These are phyloP conservation scores for Acronicta alni DNA, from an alignment of 2,888 invertebrate species.

Conservation along the genomic window DNA sequence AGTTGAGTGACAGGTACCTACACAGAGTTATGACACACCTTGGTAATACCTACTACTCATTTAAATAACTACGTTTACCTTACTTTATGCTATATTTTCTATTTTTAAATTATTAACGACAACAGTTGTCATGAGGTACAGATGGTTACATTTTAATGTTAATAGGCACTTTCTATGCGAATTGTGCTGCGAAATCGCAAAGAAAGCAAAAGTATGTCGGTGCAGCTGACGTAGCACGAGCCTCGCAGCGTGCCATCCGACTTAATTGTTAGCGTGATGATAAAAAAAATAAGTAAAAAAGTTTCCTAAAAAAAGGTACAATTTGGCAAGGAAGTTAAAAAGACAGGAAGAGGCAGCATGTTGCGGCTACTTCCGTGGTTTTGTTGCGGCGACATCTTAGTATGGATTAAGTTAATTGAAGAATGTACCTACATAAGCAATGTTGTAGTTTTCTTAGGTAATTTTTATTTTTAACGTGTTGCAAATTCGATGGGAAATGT, in stretches of 20 bases:
- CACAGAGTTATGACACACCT: too few relatives aligned
- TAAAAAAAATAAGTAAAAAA: conserved; percentile 70
- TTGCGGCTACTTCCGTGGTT: conserved; percentile 87
- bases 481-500: too few relatives aligned
- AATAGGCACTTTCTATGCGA: conserved; percentile 50
- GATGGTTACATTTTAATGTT: conserved; percentile 38
- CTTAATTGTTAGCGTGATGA: conserved; percentile 69
- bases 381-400: conserved; percentile 49
- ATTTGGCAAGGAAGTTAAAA: conserved; percentile 81
- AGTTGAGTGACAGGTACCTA: too few relatives aligned
- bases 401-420: conserved; percentile 59
- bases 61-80: too few relatives aligned
- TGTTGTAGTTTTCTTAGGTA: too few relatives aligned
- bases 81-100: too few relatives aligned
- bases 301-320: conserved; percentile 73
- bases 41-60: too few relatives aligned
- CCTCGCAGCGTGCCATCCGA: conserved; percentile 67
- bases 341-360: conserved; percentile 86
- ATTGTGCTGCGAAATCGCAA: conserved; percentile 56
- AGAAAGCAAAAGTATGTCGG: conserved; percentile 72
- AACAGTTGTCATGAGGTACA: conserved; percentile 40
- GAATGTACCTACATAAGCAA: background rate
- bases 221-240: conserved; percentile 83
- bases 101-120: background rate
- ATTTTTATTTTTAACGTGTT: too few relatives aligned